Conservation (phyloP, 2,888 invertebrate genomes). For the Pegoplata infirma region DNA sequence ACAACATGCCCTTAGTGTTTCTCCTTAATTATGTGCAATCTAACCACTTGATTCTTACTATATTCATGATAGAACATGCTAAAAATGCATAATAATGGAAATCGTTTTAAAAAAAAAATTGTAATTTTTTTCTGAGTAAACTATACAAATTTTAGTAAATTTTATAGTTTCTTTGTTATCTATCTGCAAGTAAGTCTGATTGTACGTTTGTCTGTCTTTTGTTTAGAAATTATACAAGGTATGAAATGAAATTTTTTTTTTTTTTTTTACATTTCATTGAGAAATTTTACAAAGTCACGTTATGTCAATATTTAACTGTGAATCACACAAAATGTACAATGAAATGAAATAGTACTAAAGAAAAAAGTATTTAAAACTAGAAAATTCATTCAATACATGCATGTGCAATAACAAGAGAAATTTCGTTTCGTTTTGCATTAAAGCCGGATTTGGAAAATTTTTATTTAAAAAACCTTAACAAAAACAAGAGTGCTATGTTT, state of each 20-base stretch:
- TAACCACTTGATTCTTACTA: no score
- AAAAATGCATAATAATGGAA: not conserved
- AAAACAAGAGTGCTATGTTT: no score
- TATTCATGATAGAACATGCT: not conserved
- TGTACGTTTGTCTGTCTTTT: not conserved
- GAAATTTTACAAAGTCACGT: slow-evolving; percentile 60
- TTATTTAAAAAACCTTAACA: not conserved
- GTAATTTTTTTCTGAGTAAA: no score
- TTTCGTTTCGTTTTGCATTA: not conserved
- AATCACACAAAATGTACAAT: slow-evolving; percentile 35
- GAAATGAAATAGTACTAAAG: not conserved
- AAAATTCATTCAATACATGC: not conserved
- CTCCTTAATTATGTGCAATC: no score
- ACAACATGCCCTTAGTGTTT: no score
- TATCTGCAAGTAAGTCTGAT: not conserved
- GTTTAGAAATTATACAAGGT: slow-evolving; percentile 38
- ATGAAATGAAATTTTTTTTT: slow-evolving; percentile 26
- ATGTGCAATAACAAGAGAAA: not conserved
- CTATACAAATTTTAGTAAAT: not conserved
- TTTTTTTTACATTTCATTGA: slow-evolving; percentile 57
- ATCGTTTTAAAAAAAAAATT: not conserved
- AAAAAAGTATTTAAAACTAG: slow-evolving; percentile 2
- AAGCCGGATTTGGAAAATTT: not conserved
- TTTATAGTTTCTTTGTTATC: not conserved
- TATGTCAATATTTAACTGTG: slow-evolving; percentile 59